Evolutionary conservation across 2,113 vertebrate genomes (phyloP).

Genomic region (Colinus virginianus): DNA sequence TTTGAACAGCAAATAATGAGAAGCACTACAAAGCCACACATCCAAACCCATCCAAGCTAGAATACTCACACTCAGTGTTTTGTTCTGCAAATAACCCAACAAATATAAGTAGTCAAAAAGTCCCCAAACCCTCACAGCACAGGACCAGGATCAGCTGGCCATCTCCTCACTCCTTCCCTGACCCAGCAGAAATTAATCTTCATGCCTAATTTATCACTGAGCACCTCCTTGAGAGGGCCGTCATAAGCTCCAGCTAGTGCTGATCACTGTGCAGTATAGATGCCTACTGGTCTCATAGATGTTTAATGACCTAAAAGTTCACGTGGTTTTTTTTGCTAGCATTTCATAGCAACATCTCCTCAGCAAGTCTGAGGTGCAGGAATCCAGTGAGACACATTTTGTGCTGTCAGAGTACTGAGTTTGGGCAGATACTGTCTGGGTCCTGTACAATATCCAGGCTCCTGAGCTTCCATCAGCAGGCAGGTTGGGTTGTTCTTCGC

Average conservation of each 20-base stretch:
- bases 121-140: fast-evolving
- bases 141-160: not conserved
- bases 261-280: not conserved
- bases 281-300: not conserved
- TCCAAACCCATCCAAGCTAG: not conserved
- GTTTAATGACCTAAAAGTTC: not conserved
- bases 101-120: not conserved
- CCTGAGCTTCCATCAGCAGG: not conserved
- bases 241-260: not conserved
- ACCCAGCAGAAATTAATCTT: not conserved
- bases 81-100: not conserved
- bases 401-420: fast-evolving
- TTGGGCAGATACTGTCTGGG: fast-evolving
- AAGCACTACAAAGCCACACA: not conserved
- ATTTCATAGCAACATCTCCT: no score
- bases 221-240: not conserved
- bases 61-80: not conserved
- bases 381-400: fast-evolving
- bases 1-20: not conserved
- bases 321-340: not conserved
- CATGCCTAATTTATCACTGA: not conserved
- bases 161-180: not conserved
- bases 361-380: no score
- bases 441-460: not conserved
- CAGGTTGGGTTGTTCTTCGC: not conserved